Base-by-base conservation (phyloP, 2,888 invertebrate genomes). In the Cybosia mesomella region DNA sequence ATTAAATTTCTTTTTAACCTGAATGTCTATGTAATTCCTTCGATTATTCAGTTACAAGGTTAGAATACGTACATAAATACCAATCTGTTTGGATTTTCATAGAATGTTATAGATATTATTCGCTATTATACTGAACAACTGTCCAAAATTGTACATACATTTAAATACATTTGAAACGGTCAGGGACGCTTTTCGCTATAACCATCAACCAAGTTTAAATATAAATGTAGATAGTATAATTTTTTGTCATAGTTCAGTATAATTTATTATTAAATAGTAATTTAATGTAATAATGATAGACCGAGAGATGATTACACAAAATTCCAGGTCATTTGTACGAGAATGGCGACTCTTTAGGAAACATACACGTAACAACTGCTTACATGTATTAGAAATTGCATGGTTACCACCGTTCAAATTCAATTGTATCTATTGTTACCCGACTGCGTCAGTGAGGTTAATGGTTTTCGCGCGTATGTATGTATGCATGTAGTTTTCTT, bases 401-500 rank as follows among this genome's bases (percentile, higher is more conserved):
- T 15, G 5, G 18, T 18, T 43, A 18, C 1, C 10, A 36, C 11
- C 9, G 49, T n/a, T n/a, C 22, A 39, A 22, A 64, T 24, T 57
- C 24, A 55, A 64, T 57, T 55, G 39, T 28, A 54, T 21, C 55
- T 22, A 18, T 64, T 24, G n/a, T n/a, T n/a, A n/a, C n/a, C n/a
- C n/a, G n/a, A n/a, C n/a, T n/a, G n/a, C n/a, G n/a, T n/a, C n/a
- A n/a, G n/a, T n/a, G n/a, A n/a, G n/a, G n/a, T n/a, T n/a, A n/a
- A n/a, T n/a, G n/a, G n/a, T n/a, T n/a, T n/a, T n/a, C n/a, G n/a
- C n/a, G n/a, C n/a, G n/a, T n/a, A n/a, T n/a, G n/a, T n/a, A n/a
- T n/a, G n/a, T n/a, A n/a, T n/a, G n/a, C n/a, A n/a, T n/a, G n/a
- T n/a, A n/a, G n/a, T n/a, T n/a, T n/a, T n/a, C n/a, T n/a, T n/a